Base-by-base conservation (phyloP, 1,140 invertebrate genomes). In the Mesaphorura yosii region DNA sequence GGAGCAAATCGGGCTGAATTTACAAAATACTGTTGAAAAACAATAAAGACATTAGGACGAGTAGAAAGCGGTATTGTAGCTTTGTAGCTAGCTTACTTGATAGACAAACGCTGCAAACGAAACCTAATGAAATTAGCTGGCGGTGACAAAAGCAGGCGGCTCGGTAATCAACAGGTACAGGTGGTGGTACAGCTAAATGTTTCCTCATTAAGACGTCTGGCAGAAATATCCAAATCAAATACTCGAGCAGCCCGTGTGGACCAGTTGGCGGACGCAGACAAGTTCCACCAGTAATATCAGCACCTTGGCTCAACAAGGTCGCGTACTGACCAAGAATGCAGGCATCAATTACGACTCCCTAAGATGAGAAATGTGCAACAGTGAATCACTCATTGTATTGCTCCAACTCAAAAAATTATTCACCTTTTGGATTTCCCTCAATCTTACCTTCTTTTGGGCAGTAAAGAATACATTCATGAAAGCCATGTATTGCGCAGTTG, bases 401-500 rank as follows among this genome's bases (percentile, higher is more conserved):
- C 37, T 12, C 17, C 38, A 59, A 14, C 38, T 40, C 41, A 19
- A 64, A 65, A 51, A 42, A 29, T 46, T 56, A 47, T 52, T 51
- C 20, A 38, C 37, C 17, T 48, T 10, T 34, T 34, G 10, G 40
- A 20, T n/a, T 26, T 39, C 28, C 1, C n/a, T 15, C 23, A 57
- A 7, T 40, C 34, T 61, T 66, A 82, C 79, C 71, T 80, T 75
- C 74, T 85, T 86, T 62, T 86, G 90, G 34, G 93, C 88, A 25
- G 92, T 92, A 63, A 97, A 97, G 66, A 97, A 95, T 20, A 88
- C 84, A 73, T 97, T 97, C 89, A 97, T 97, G 62, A 94, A 94
- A 68, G 92, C 93, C 82, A 97, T 95, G 65, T 98, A 97, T 64
- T 97, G 93, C 0, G 85, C 83, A 0, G 89, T 84, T 20, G 84